Conservation (phyloP, 2,113 vertebrate genomes). For the Antennarius striatus region DNA sequence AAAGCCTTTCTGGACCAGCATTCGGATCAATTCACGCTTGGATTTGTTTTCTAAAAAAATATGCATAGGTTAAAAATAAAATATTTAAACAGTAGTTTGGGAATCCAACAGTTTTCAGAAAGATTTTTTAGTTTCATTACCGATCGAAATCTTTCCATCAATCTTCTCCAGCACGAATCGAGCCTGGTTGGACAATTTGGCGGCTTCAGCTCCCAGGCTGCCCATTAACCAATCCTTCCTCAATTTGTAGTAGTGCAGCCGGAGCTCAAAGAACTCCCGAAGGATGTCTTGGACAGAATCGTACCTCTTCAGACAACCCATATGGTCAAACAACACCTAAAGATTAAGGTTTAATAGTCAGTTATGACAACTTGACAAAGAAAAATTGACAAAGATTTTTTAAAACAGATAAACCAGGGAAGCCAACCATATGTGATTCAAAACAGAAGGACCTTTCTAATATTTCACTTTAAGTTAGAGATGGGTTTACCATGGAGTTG, state of each 20-base stretch:
- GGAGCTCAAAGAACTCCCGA: constrained; percentile 96
- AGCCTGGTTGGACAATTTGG: constrained; percentile 97
- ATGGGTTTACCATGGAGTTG: constrained; percentile 92
- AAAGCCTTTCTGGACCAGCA: constrained; percentile 95
- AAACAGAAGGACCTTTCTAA: no score
- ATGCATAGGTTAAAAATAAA: neutral
- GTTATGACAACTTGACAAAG: neutral
- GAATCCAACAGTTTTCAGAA: no score
- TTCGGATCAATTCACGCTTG: constrained; percentile 93
- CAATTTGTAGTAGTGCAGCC: constrained; percentile 93
- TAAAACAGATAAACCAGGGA: neutral
- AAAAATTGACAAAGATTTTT: neutral
- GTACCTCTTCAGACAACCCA: constrained; percentile 98
- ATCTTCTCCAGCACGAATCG: constrained; percentile 98
- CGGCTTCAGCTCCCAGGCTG: constrained; percentile 91
- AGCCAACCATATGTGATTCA: neutral
- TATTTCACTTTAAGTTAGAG: neutral
- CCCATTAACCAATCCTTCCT: constrained; percentile 96
- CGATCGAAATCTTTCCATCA: constrained; percentile 93
- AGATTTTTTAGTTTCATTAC: constrained; percentile 67
- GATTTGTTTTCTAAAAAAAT: constrained; percentile 89
- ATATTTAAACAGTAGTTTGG: neutral
- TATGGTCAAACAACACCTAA: constrained; percentile 99
- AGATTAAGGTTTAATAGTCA: neutral
- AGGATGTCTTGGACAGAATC: constrained; percentile 97